Conservation (phyloP, 2,888 invertebrate genomes). For the Chydorus sphaericus region DNA sequence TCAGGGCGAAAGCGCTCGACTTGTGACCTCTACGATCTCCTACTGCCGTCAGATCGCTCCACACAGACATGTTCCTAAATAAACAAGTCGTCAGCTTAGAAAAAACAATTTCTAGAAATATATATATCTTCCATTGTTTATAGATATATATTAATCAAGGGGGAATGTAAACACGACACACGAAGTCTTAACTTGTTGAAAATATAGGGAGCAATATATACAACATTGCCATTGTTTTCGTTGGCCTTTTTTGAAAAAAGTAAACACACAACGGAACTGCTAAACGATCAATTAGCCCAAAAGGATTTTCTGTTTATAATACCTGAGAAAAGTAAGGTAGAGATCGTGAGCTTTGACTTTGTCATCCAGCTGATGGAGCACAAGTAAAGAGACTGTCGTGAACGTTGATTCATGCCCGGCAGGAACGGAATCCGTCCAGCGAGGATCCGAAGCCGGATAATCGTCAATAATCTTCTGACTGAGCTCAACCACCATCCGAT, state of each 20-base stretch:
- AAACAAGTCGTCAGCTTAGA: background rate
- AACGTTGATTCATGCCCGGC: constrained; percentile 30
- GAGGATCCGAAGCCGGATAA: constrained; percentile 73
- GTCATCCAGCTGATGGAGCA: constrained; percentile 69
- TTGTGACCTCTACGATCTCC: constrained; percentile 9
- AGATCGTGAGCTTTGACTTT: constrained; percentile 67
- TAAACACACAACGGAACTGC: too few relatives aligned
- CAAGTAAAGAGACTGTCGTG: constrained; percentile 65
- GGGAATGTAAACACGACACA: too few relatives aligned
- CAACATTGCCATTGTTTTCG: too few relatives aligned
- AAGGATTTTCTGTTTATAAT: background rate
- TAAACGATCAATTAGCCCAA: constrained; percentile 32
- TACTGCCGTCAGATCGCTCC: constrained; percentile 16
- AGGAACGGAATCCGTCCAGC: constrained; percentile 42
- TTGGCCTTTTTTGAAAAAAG: too few relatives aligned
- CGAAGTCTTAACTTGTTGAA: too few relatives aligned
- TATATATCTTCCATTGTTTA: too few relatives aligned
- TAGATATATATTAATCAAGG: too few relatives aligned
- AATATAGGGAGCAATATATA: too few relatives aligned
- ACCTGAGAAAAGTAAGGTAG: constrained; percentile 51
- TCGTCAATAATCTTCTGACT: constrained; percentile 71
- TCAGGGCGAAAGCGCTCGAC: constrained; percentile 33
- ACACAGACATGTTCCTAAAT: constrained; percentile 15
- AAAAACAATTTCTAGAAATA: background rate
- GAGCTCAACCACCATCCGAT: constrained; percentile 46